These are phyloP conservation scores for Eurytoma californica DNA, from an alignment of 2,888 invertebrate genomes.

Conservation along the genomic window DNA sequence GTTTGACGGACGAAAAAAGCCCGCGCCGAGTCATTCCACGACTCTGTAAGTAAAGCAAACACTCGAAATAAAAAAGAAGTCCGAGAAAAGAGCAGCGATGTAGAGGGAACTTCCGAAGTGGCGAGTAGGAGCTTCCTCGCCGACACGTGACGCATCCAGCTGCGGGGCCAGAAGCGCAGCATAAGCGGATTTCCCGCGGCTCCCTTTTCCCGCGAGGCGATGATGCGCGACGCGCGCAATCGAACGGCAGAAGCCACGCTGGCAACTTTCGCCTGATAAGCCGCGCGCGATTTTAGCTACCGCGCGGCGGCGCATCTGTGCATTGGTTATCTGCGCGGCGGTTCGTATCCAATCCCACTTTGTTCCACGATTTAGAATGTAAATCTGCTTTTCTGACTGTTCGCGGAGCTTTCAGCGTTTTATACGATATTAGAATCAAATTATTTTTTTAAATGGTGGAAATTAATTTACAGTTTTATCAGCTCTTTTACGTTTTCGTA, in stretches of 20 bases:
- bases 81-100: too few species aligned
- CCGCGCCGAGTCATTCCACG: too few species aligned
- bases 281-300: not conserved
- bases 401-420: not conserved
- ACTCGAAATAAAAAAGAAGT: too few species aligned
- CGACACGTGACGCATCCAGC: not conserved
- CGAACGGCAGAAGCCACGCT: constrained; percentile 46
- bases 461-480: too few species aligned
- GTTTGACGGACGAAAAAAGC: too few species aligned
- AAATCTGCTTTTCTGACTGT: not conserved
- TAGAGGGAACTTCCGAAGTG: too few species aligned
- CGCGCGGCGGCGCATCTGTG: not conserved
- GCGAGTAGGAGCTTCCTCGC: too few species aligned
- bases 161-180: not conserved
- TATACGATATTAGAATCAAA: not conserved
- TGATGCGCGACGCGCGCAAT: not conserved
- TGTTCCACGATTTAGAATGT: too few species aligned
- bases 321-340: not conserved
- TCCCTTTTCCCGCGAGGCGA: not conserved
- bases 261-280: constrained; percentile 52
- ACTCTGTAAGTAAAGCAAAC: too few species aligned
- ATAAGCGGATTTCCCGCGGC: not conserved
- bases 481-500: too few species aligned
- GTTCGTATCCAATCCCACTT: too few species aligned
- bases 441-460: too few species aligned